phyloP scores from a whole-genome alignment of 2,113 vertebrate genomes.

The Nerophis ophidion region DNA sequence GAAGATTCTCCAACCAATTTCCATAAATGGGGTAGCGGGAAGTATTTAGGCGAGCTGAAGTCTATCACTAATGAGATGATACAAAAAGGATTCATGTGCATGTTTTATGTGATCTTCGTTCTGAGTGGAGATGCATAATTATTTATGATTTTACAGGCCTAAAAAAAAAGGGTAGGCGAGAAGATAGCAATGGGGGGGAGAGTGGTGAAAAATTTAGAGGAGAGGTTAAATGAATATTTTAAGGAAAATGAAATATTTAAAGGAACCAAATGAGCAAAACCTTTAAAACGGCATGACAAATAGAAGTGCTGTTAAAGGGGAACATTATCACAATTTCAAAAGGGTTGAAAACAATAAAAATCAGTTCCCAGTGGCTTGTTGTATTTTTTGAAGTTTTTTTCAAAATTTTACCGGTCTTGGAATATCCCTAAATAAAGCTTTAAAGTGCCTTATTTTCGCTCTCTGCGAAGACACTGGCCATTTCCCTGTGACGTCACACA shows the following conservation, averaged over 20 bases:
- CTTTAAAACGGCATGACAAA: constrained; percentile 74
- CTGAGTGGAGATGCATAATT: constrained; percentile 73
- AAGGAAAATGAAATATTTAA: constrained; percentile 77
- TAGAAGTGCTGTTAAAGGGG: constrained; percentile 60
- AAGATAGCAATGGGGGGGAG: constrained; percentile 61
- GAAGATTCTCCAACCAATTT: constrained; percentile 64
- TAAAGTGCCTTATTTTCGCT: no score
- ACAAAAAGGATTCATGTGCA: constrained; percentile 75
- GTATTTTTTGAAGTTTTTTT: no score
- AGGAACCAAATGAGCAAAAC: constrained; percentile 78
- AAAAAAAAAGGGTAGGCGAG: constrained; percentile 61
- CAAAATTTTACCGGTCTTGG: no score
- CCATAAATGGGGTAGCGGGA: constrained; percentile 70
- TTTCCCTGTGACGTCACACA: no score
- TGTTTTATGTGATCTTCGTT: constrained; percentile 76
- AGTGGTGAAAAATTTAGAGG: constrained; percentile 74
- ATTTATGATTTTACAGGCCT: constrained; percentile 73
- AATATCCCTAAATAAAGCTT: no score
- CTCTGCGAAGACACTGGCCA: no score
- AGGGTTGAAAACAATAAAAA: no score
- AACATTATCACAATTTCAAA: no score
- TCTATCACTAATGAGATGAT: constrained; percentile 76
- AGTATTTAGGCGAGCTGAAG: constrained; percentile 74
- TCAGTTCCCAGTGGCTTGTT: no score
- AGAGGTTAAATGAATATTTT: constrained; percentile 78